Conservation (phyloP, 2,888 invertebrate species). For the Hypena proboscidalis region DNA sequence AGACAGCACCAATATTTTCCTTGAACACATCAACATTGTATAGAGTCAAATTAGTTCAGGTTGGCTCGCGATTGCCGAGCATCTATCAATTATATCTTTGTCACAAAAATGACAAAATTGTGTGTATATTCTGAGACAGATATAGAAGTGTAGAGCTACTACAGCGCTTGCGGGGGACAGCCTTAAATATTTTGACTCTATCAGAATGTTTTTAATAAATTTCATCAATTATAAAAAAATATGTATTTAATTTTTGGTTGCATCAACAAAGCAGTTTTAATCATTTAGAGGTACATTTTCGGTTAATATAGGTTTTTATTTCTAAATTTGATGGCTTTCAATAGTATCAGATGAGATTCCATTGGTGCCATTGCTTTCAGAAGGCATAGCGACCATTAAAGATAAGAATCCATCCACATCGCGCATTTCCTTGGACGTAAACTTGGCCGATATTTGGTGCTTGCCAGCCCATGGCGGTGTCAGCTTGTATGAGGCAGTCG, state of each 20-base stretch:
- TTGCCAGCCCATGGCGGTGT: slow-evolving; percentile 92
- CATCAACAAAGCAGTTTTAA: no score
- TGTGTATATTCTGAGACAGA: no score
- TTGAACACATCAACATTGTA: slow-evolving; percentile 10
- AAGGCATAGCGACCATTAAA: slow-evolving; percentile 85
- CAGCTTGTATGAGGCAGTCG: slow-evolving; percentile 90
- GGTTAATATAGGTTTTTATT: background rate
- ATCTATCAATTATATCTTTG: no score
- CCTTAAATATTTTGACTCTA: no score
- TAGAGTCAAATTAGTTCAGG: no score
- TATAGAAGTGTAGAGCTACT: no score
- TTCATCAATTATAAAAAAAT: no score
- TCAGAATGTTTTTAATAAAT: no score
- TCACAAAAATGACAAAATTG: no score
- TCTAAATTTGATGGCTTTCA: slow-evolving; percentile 59
- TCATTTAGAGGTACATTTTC: background rate
- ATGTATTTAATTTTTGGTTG: no score
- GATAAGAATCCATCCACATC: slow-evolving; percentile 96
- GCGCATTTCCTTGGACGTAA: slow-evolving; percentile 93
- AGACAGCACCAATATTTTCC: background rate
- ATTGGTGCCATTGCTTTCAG: slow-evolving; percentile 50
- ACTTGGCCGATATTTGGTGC: slow-evolving; percentile 94
- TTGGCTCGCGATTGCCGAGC: no score
- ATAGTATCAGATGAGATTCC: slow-evolving; percentile 59
- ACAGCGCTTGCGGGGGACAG: no score